Percentiles rank a stretch among this genome's conserved stretches.
phyloP scores from a whole-genome alignment of 2,113 vertebrate genomes.

The Brachypteracias leptosomus region DNA sequence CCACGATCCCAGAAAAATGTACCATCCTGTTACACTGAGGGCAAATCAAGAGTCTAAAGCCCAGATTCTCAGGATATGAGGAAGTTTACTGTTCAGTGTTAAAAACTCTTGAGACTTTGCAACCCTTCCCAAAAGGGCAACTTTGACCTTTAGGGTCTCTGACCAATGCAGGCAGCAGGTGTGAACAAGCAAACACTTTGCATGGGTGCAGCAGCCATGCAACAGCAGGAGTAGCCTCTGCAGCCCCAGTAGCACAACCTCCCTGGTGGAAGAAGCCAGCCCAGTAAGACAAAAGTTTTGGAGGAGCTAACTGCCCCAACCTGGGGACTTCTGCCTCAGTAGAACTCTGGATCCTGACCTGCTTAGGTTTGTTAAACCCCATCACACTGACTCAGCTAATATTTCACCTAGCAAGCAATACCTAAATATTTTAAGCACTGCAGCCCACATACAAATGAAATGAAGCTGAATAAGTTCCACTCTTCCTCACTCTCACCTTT shows the following conservation, averaged over 20 bases:
- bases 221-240: background rate
- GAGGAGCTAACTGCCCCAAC: background rate
- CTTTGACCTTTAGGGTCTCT: background rate
- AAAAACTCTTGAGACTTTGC: background rate
- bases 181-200: background rate
- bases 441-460: background rate
- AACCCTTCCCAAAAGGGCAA: background rate
- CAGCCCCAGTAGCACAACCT: background rate
- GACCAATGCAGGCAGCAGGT: rapidly evolving
- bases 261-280: background rate
- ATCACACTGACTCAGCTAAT: background rate
- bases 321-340: background rate
- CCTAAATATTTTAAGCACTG: background rate
- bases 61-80: background rate
- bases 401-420: background rate
- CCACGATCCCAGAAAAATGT: background rate
- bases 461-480: background rate
- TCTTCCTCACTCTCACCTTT: background rate
- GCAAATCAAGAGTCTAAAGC: background rate
- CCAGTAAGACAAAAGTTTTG: background rate
- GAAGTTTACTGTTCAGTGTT: background rate
- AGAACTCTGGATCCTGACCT: background rate
- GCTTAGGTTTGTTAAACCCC: background rate
- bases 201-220: background rate
- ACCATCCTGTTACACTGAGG: background rate